These are phyloP conservation scores for Rhinatrema bivittatum DNA, from an alignment of 2,797 vertebrate species.

Conservation along the genomic window DNA sequence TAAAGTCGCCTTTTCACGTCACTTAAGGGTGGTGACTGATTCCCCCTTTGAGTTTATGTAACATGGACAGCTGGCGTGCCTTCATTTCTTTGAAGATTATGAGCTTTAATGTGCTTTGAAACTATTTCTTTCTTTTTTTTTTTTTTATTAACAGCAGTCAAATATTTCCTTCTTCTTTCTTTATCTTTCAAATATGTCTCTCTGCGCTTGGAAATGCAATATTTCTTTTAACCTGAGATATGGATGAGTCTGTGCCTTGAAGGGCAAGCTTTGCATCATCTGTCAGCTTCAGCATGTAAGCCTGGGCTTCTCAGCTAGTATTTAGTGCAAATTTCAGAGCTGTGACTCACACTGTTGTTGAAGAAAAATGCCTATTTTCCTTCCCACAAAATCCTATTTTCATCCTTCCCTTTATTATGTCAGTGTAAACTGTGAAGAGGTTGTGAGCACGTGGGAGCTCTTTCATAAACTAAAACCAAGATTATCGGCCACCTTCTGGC, in stretches of 20 bases:
- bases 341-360: too few species aligned
- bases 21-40: background rate
- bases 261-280: conserved; percentile 53
- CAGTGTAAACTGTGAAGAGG: too few species aligned
- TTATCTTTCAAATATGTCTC: conserved; percentile 71
- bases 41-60: conserved; percentile 16
- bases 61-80: conserved; percentile 15
- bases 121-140: conserved; percentile 44
- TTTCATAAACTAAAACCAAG: too few species aligned
- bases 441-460: too few species aligned
- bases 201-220: conserved; percentile 60
- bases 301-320: conserved; percentile 55
- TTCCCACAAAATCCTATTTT: too few species aligned
- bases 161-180: conserved; percentile 54
- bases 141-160: conserved; percentile 63
- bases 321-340: conserved; percentile 56
- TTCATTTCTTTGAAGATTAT: conserved; percentile 62
- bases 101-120: conserved; percentile 56
- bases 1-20: background rate
- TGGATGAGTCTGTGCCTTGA: conserved; percentile 51
- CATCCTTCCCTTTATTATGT: too few species aligned
- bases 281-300: conserved; percentile 62
- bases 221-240: conserved; percentile 65
- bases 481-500: too few species aligned
- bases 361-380: too few species aligned